phyloP scores from a whole-genome alignment of 2,797 vertebrate genomes.

The Sciurus carolinensis region DNA sequence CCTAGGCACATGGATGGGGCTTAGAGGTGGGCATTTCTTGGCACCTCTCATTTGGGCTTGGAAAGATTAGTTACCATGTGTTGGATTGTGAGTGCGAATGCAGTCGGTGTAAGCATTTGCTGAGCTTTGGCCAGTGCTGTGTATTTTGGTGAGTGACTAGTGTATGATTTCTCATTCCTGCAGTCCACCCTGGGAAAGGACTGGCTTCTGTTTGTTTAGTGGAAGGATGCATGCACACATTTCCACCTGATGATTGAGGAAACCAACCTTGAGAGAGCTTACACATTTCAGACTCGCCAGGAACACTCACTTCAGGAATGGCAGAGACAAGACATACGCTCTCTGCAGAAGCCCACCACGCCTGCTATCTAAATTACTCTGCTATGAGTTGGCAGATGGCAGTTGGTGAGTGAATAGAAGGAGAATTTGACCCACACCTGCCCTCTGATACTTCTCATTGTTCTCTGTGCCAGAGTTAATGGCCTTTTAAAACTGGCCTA shows the following conservation, averaged over 20 bases:
- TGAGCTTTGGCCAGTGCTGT: accelerated
- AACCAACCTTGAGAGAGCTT: background rate
- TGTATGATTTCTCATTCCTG: background rate
- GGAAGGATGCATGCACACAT: background rate
- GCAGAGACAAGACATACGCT: background rate
- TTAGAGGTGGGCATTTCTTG: background rate
- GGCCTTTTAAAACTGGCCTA: background rate
- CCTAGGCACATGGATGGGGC: background rate
- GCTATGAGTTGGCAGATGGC: background rate
- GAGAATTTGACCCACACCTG: background rate
- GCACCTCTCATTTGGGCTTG: background rate
- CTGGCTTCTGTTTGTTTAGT: background rate
- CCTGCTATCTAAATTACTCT: background rate
- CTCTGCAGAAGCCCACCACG: background rate
- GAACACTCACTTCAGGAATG: background rate
- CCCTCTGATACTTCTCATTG: background rate
- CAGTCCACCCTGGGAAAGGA: background rate
- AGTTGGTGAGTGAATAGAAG: background rate
- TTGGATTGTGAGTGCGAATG: background rate
- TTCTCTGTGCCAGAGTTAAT: background rate
- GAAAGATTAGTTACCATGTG: background rate
- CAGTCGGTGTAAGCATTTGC: background rate
- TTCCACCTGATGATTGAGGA: background rate
- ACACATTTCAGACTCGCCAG: background rate
- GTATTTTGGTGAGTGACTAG: too few relatives aligned